Evolutionary conservation across 2,113 vertebrate genomes (phyloP).

Genomic region (Pluvialis apricaria): DNA sequence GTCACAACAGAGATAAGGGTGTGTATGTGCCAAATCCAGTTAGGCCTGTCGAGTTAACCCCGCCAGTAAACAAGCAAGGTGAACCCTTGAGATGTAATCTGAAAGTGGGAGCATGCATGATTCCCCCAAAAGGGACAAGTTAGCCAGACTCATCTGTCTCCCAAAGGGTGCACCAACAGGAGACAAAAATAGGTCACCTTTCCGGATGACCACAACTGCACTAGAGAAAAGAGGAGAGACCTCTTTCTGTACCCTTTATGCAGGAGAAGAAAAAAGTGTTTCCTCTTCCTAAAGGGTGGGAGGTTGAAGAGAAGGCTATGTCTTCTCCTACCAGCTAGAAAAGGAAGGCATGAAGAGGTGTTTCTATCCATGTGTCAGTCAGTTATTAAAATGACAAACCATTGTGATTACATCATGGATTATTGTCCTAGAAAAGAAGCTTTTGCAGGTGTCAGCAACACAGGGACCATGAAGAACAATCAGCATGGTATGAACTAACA

Average conservation of each 20-base stretch:
- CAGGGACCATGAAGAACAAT: not conserved
- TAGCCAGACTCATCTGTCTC: not conserved
- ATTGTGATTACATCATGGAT: not conserved
- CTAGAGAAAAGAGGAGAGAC: not conserved
- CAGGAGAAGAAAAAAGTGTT: not conserved
- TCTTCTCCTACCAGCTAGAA: not conserved
- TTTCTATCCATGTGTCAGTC: not conserved
- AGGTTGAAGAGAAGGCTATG: not conserved
- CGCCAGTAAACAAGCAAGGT: not conserved
- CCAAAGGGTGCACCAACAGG: not conserved
- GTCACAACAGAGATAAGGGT: slow-evolving; percentile 61
- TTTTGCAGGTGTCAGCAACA: not conserved
- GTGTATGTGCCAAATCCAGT: slow-evolving; percentile 46
- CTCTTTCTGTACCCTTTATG: not conserved
- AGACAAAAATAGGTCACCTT: not conserved
- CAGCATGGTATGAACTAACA: not conserved
- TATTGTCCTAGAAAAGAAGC: not conserved
- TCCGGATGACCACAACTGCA: not conserved
- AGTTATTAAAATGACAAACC: not conserved
- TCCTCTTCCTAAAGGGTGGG: not conserved
- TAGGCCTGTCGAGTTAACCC: slow-evolving; percentile 12
- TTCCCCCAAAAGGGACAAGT: not conserved
- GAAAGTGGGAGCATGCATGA: not conserved
- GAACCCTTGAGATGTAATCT: slow-evolving; percentile 5
- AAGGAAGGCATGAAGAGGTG: not conserved